A percentile compares a stretch with the other conserved stretches of the same genome.
Conservation (phyloP, 2,113 vertebrate species). For the Lepidothrix coronata region DNA sequence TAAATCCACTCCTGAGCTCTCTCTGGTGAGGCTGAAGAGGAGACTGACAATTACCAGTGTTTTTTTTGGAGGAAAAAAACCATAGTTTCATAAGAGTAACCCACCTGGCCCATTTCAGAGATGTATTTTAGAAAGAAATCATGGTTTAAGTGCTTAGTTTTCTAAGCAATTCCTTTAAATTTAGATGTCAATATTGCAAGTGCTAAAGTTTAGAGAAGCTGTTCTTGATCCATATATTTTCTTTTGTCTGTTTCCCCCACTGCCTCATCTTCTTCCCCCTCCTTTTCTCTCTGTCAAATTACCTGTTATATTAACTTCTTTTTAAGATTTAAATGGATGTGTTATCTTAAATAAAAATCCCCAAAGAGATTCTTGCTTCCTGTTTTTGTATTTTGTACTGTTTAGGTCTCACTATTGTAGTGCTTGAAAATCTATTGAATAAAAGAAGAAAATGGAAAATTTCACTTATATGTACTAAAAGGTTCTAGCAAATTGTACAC, state of each 20-base stretch:
- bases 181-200: neutral
- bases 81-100: accelerated
- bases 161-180: neutral
- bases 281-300: neutral
- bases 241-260: neutral
- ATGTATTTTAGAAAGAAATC: neutral
- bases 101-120: neutral
- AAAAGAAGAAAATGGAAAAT: neutral
- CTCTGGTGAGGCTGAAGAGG: neutral
- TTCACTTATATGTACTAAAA: neutral
- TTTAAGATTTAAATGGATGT: neutral
- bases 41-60: neutral
- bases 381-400: neutral
- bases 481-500: neutral
- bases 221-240: neutral
- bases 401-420: neutral
- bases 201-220: neutral
- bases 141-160: neutral
- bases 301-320: neutral
- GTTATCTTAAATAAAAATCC: neutral
- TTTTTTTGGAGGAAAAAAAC: neutral
- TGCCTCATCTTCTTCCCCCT: neutral
- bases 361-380: neutral
- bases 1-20: neutral
- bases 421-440: neutral